Conservation (phyloP, 2,888 invertebrate species). For the Ormia ochracea region DNA sequence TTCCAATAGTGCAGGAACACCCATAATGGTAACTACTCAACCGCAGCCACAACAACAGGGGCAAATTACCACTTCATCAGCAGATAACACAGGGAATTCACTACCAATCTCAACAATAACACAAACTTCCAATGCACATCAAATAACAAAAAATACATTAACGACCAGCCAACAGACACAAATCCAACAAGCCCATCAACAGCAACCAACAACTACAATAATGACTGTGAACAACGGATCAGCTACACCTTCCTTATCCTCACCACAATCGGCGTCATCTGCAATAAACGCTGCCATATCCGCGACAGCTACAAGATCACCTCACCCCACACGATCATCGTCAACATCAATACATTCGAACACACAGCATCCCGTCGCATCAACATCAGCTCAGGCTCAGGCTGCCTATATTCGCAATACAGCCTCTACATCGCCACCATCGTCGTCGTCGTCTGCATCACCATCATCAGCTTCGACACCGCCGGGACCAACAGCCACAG, state of each 20-base stretch:
- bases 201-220: slow-evolving; percentile 46
- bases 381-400: slow-evolving; percentile 58
- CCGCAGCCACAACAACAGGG: slow-evolving; percentile 55
- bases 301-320: slow-evolving; percentile 28
- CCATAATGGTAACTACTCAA: slow-evolving; percentile 63
- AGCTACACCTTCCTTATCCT: not conserved
- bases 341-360: slow-evolving; percentile 8
- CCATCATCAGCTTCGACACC: slow-evolving; percentile 58
- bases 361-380: slow-evolving; percentile 52
- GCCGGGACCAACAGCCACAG: slow-evolving; percentile 17
- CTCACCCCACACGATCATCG: slow-evolving; percentile 30
- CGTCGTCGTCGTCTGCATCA: slow-evolving; percentile 55
- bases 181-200: slow-evolving; percentile 59
- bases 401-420: slow-evolving; percentile 52
- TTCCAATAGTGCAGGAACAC: slow-evolving; percentile 43
- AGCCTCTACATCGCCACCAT: slow-evolving; percentile 52
- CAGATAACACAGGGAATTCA: slow-evolving; percentile 44
- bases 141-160: slow-evolving; percentile 51
- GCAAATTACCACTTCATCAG: slow-evolving; percentile 28
- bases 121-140: slow-evolving; percentile 43
- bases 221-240: slow-evolving; percentile 39
- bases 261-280: slow-evolving; percentile 11
- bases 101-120: slow-evolving; percentile 44
- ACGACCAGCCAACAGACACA: slow-evolving; percentile 62
- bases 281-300: slow-evolving; percentile 46